Conservation (phyloP, 2,888 invertebrate genomes). For the Agelastica alni region DNA sequence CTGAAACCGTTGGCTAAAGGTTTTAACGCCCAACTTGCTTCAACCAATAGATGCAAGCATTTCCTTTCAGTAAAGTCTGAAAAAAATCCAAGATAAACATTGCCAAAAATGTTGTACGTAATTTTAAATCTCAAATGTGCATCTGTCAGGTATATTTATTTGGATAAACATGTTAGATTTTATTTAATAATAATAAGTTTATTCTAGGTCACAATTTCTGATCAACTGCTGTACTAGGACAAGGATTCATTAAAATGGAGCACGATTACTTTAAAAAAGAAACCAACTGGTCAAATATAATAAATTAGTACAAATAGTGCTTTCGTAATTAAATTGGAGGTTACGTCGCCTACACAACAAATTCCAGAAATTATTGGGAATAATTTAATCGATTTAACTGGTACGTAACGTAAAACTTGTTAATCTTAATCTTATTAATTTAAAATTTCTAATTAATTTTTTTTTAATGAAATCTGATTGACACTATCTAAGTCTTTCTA, state of each 20-base stretch:
- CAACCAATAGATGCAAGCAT: slow-evolving; percentile 42
- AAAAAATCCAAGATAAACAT: slow-evolving; percentile 46
- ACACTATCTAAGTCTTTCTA: too few relatives aligned
- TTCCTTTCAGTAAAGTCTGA: slow-evolving; percentile 42
- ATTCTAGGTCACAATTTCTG: slow-evolving; percentile 32
- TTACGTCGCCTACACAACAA: slow-evolving; percentile 68
- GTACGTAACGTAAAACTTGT: too few relatives aligned
- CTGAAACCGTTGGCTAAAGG: slow-evolving; percentile 65
- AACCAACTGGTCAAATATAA: slow-evolving; percentile 66
- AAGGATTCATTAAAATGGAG: slow-evolving; percentile 70
- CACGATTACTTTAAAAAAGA: slow-evolving; percentile 67
- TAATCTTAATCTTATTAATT: background rate
- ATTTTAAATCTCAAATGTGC: slow-evolving; percentile 45
- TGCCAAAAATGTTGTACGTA: slow-evolving; percentile 54
- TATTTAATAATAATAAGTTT: background rate
- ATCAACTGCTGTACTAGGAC: slow-evolving; percentile 68
- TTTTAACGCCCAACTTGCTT: slow-evolving; percentile 57
- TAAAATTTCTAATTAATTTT: background rate
- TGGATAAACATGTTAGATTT: background rate
- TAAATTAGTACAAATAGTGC: slow-evolving; percentile 64
- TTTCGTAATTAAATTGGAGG: slow-evolving; percentile 67
- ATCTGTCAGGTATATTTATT: slow-evolving; percentile 37
- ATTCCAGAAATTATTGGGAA: slow-evolving; percentile 48
- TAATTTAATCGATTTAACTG: slow-evolving; percentile 28
- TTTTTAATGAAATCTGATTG: too few relatives aligned